These are phyloP conservation scores for Xerus inauris DNA, from an alignment of 2,113 vertebrate genomes.

Conservation along the genomic window DNA sequence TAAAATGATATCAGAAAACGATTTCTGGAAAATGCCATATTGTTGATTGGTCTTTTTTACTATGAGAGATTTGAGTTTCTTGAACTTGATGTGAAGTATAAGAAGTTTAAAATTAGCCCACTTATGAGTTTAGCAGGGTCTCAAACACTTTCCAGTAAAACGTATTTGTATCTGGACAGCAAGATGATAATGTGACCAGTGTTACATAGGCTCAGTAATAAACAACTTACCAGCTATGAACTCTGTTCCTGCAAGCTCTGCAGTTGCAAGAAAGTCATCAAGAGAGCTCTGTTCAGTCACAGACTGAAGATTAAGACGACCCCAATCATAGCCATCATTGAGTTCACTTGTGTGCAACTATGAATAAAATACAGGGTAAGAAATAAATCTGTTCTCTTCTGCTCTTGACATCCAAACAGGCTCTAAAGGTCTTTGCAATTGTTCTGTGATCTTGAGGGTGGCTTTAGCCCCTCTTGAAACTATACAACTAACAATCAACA, in stretches of 20 bases:
- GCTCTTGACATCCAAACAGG: not conserved
- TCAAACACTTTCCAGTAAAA: not conserved
- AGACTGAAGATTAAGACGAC: conserved; percentile 93
- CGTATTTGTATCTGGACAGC: not conserved
- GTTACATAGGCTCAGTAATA: not conserved
- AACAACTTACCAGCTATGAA: conserved; percentile 92
- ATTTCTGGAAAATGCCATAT: conserved; percentile 9
- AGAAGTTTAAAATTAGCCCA: not conserved
- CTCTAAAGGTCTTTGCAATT: not conserved
- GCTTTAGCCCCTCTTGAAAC: not conserved
- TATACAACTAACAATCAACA: not conserved
- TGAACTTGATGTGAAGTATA: not conserved
- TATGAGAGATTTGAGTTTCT: not conserved
- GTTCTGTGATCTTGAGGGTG: not conserved
- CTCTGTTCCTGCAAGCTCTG: conserved; percentile 95
- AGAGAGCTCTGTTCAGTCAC: conserved; percentile 96
- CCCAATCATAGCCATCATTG: conserved; percentile 94
- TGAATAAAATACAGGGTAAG: not conserved
- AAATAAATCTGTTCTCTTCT: not conserved
- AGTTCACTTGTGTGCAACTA: conserved; percentile 96
- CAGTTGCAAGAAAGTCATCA: conserved; percentile 97
- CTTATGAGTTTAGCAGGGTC: not conserved
- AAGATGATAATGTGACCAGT: not conserved
- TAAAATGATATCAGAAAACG: not conserved
- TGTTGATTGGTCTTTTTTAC: not conserved